phyloP scores from a whole-genome alignment of 92 coral and sea anemone genomes.

The Phymanthus crucifer region DNA sequence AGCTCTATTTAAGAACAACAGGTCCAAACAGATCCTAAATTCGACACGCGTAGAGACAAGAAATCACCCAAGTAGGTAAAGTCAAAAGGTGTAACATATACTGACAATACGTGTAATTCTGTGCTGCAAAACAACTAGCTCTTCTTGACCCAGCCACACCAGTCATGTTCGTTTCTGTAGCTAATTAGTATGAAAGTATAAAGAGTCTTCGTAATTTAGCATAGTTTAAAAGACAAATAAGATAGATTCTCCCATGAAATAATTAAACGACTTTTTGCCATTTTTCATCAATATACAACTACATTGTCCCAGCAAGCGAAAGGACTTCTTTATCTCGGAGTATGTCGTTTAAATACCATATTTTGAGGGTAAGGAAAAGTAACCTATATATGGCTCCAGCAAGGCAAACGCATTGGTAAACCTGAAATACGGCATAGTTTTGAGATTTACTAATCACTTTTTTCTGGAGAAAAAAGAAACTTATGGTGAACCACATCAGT shows the following conservation, averaged over 20 bases:
- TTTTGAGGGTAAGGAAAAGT: no score
- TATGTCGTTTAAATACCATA: no score
- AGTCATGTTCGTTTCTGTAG: background rate
- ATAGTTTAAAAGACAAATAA: background rate
- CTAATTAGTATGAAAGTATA: background rate
- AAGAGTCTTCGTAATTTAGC: background rate
- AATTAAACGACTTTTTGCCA: background rate
- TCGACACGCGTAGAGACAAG: constrained; percentile 3
- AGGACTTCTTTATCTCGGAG: background rate
- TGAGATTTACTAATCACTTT: no score
- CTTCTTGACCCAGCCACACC: background rate
- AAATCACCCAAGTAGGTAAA: background rate
- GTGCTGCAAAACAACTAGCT: background rate
- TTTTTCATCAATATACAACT: background rate
- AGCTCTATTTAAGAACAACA: background rate
- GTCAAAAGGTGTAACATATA: constrained; percentile 1
- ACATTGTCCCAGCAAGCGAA: background rate
- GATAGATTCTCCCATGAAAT: background rate
- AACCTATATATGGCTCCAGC: no score
- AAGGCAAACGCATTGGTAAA: no score
- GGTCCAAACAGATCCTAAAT: background rate
- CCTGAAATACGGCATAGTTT: no score
- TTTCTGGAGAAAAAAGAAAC: no score
- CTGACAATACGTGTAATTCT: background rate
- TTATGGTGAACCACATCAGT: no score